A percentile compares a stretch with the other conserved stretches of the same genome.
Evolutionary conservation across 2,888 invertebrate species (phyloP).

Genomic region (Uropetala carovei): DNA sequence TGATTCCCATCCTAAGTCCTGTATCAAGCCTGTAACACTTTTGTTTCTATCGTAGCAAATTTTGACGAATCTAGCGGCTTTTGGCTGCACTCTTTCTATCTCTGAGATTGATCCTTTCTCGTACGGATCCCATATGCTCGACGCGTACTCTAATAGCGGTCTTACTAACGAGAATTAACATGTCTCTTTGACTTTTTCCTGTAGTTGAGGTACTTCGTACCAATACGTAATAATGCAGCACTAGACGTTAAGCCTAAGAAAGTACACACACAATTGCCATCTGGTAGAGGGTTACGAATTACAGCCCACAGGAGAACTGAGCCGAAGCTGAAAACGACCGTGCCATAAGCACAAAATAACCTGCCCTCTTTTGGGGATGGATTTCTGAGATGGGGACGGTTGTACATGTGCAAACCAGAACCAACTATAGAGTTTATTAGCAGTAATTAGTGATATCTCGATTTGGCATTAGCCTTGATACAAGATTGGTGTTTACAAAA

Average conservation of each 20-base stretch:
- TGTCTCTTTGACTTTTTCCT: too few relatives aligned
- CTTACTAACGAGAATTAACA: too few relatives aligned
- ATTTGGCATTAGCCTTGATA: slow-evolving; percentile 84
- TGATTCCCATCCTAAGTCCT: too few relatives aligned
- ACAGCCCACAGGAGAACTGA: slow-evolving; percentile 94
- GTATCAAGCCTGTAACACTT: too few relatives aligned
- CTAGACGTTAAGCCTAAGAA: slow-evolving; percentile 84
- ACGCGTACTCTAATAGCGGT: too few relatives aligned
- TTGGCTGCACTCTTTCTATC: too few relatives aligned
- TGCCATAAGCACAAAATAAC: slow-evolving; percentile 82
- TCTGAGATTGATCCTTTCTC: too few relatives aligned
- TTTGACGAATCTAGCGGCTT: too few relatives aligned
- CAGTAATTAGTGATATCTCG: slow-evolving; percentile 89
- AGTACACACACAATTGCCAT: slow-evolving; percentile 82
- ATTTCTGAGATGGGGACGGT: slow-evolving; percentile 85
- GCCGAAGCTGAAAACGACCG: slow-evolving; percentile 91
- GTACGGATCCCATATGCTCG: too few relatives aligned
- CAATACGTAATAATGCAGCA: slow-evolving; percentile 80
- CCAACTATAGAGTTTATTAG: slow-evolving; percentile 89
- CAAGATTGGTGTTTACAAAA: slow-evolving; percentile 89
- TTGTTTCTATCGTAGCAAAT: too few relatives aligned
- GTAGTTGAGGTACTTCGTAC: slow-evolving; percentile 81
- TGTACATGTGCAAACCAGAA: slow-evolving; percentile 89
- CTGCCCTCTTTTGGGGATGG: slow-evolving; percentile 80
- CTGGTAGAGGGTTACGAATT: slow-evolving; percentile 86